These are phyloP conservation scores for Sarcoramphus papa DNA, from an alignment of 2,797 vertebrate genomes.

Conservation along the genomic window DNA sequence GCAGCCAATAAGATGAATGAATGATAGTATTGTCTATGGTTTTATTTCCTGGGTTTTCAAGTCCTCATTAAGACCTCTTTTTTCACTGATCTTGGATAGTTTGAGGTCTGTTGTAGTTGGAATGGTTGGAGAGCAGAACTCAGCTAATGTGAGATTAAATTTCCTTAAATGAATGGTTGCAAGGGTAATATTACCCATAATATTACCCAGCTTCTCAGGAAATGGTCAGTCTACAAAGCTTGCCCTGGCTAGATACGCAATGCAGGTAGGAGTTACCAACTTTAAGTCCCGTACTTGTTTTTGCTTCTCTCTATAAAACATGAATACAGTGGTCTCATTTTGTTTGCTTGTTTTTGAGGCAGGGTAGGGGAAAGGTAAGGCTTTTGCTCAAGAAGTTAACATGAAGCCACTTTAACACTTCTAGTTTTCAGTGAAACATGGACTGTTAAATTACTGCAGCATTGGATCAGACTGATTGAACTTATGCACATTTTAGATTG, in stretches of 20 bases:
- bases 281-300: neutral
- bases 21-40: neutral
- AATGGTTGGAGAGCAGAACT: neutral
- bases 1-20: neutral
- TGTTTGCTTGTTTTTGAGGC: neutral
- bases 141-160: neutral
- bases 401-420: neutral
- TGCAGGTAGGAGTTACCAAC: neutral
- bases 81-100: neutral
- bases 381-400: neutral
- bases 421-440: neutral
- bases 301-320: neutral
- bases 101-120: neutral
- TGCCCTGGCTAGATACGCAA: neutral
- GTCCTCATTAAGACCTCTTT: neutral
- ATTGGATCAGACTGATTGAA: neutral
- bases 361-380: neutral
- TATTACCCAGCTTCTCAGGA: neutral
- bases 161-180: neutral
- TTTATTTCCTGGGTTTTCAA: neutral
- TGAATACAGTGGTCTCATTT: neutral
- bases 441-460: neutral
- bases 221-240: neutral
- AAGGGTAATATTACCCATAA: neutral
- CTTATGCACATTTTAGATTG: neutral